Evolutionary conservation across 2,797 vertebrate species (phyloP).

Genomic region (Scleropages formosus): DNA sequence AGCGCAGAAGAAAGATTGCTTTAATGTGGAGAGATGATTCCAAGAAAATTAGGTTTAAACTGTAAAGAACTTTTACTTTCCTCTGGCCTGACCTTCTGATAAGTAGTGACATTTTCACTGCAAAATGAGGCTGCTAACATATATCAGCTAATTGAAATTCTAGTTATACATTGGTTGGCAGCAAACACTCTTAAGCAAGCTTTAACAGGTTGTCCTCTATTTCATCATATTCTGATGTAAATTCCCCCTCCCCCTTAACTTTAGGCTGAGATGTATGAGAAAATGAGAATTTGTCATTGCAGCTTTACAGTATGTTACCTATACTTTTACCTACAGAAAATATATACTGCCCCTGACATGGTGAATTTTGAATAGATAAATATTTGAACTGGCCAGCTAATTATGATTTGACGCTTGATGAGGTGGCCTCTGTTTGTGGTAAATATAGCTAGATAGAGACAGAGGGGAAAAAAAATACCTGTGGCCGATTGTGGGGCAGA

Average conservation of each 20-base stretch:
- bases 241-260: constrained; percentile 3
- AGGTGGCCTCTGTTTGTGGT: too few species aligned
- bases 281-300: not conserved
- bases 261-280: constrained; percentile 25
- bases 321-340: too few species aligned
- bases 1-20: too few species aligned
- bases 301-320: too few species aligned
- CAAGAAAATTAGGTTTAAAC: not conserved
- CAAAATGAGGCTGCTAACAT: constrained; percentile 26
- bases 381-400: too few species aligned
- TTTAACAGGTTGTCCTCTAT: constrained; percentile 29
- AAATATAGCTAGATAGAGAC: too few species aligned
- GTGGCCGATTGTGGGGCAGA: too few species aligned
- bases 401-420: too few species aligned
- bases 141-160: constrained; percentile 38
- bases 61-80: not conserved
- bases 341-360: too few species aligned
- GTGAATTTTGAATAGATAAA: too few species aligned
- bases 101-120: constrained; percentile 32
- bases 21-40: too few species aligned
- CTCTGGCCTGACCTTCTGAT: constrained; percentile 13
- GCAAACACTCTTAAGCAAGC: constrained; percentile 26
- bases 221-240: constrained; percentile 23
- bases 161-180: constrained; percentile 26
- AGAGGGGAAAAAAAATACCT: too few species aligned